A percentile compares a stretch with the other conserved stretches of the same genome.
Evolutionary conservation across 2,113 vertebrate species (phyloP).

Genomic region (Drymodes brunneopygia): DNA sequence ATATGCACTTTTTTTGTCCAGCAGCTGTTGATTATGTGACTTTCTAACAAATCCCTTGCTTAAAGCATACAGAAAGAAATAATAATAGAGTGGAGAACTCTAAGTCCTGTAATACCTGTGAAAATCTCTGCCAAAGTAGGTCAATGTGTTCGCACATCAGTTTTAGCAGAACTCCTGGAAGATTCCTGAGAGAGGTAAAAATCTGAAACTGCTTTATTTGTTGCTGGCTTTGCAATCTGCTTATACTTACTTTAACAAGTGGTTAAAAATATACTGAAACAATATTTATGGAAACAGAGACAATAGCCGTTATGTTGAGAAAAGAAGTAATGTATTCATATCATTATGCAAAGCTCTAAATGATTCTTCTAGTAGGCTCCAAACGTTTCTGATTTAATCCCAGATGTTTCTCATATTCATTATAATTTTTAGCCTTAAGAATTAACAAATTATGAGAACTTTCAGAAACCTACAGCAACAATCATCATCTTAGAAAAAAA

Average conservation of each 20-base stretch:
- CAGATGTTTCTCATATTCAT: neutral
- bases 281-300: neutral
- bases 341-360: neutral
- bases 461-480: neutral
- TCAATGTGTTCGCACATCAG: neutral
- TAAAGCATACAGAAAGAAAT: neutral
- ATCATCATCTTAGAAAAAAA: neutral
- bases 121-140: constrained; percentile 17
- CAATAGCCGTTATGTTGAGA: neutral
- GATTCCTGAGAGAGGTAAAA: neutral
- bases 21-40: neutral
- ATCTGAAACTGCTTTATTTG: constrained; percentile 24
- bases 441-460: neutral
- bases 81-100: neutral
- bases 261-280: neutral
- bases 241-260: neutral
- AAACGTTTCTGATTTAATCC: neutral
- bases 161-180: constrained; percentile 8
- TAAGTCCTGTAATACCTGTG: neutral
- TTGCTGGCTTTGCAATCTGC: neutral
- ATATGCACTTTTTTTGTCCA: neutral
- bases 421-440: neutral
- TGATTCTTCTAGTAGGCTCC: neutral
- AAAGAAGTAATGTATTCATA: neutral
- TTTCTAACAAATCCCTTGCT: neutral